These are phyloP conservation scores for Acanthisitta chloris DNA, from an alignment of 2,113 vertebrate species.

Conservation along the genomic window DNA sequence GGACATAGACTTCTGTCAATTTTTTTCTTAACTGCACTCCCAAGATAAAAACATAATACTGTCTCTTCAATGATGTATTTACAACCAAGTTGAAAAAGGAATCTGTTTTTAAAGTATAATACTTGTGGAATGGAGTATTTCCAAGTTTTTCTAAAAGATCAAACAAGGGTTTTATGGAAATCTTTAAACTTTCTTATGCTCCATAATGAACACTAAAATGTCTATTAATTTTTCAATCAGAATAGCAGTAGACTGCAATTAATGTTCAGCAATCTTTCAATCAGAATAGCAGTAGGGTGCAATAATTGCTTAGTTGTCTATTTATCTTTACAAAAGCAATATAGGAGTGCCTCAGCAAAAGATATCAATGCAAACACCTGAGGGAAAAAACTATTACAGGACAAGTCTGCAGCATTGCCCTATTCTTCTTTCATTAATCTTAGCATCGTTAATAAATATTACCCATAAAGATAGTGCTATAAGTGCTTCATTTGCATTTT, in stretches of 20 bases:
- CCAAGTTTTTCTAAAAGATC: background rate
- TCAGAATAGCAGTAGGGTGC: background rate
- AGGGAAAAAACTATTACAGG: background rate
- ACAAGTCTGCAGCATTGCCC: background rate
- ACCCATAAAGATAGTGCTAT: background rate
- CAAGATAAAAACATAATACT: background rate
- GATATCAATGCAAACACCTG: background rate
- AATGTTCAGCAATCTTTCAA: background rate
- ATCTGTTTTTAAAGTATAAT: background rate
- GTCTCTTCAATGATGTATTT: background rate
- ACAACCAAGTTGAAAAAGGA: background rate
- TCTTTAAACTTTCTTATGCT: background rate
- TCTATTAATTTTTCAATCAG: background rate
- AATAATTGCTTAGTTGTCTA: background rate
- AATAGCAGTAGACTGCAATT: background rate
- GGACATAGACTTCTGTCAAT: background rate
- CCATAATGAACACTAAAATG: background rate
- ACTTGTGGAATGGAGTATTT: background rate
- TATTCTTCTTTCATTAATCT: background rate
- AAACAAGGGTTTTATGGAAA: background rate
- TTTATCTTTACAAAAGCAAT: background rate
- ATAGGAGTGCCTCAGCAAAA: background rate
- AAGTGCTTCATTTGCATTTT: background rate
- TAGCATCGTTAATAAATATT: background rate
- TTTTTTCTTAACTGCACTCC: background rate